These are phyloP conservation scores for Heliconius melpomene DNA, from an alignment of 1,140 invertebrate genomes.

Conservation along the genomic window DNA sequence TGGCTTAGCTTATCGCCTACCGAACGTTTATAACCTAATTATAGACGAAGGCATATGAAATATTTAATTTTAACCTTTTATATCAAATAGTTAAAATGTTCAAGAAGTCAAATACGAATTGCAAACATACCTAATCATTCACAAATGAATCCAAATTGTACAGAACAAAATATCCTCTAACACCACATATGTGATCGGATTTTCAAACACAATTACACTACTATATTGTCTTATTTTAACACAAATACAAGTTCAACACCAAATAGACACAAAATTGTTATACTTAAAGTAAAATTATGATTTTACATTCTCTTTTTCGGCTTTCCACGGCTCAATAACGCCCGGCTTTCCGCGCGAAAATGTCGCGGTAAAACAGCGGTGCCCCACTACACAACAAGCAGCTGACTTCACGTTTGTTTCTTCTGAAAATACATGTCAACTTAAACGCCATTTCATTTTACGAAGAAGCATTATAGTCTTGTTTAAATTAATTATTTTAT, in stretches of 20 bases:
- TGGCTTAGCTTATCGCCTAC: constrained; percentile 71
- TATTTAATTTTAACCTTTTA: constrained; percentile 25
- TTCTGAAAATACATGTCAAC: constrained; percentile 71
- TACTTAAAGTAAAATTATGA: constrained; percentile 52
- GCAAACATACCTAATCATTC: constrained; percentile 76
- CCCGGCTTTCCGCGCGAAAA: constrained; percentile 82
- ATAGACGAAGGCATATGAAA: constrained; percentile 51
- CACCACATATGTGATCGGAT: constrained; percentile 57
- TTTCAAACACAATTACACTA: constrained; percentile 53
- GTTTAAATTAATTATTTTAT: neutral
- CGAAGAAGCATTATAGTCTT: constrained; percentile 26
- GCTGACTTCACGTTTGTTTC: constrained; percentile 80
- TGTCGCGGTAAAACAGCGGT: constrained; percentile 78
- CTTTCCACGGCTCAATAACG: constrained; percentile 79
- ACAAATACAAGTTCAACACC: constrained; percentile 44
- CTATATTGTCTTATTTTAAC: constrained; percentile 47
- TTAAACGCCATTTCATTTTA: constrained; percentile 48
- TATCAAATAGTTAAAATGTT: constrained; percentile 43
- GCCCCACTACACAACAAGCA: constrained; percentile 51
- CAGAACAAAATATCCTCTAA: constrained; percentile 59
- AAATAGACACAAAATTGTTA: constrained; percentile 52
- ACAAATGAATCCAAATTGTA: constrained; percentile 67
- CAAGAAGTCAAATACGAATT: constrained; percentile 41
- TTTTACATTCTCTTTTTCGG: constrained; percentile 66
- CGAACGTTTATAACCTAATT: constrained; percentile 76